Base-by-base conservation (phyloP, 2,797 vertebrate species). In the Centroberyx gerrardi region DNA sequence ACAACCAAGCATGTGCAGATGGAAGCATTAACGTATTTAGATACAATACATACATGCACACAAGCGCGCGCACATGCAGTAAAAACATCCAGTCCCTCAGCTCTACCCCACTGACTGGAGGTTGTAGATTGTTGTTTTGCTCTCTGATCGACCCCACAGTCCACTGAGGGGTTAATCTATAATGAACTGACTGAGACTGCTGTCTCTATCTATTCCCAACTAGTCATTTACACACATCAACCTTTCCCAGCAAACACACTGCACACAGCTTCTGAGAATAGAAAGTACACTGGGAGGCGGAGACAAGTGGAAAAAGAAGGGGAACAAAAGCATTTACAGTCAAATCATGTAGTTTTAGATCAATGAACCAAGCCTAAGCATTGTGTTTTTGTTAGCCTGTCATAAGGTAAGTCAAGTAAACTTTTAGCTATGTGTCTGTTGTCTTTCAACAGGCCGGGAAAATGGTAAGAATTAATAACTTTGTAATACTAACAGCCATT, bases 81-180 rank as follows among this genome's bases (percentile, higher is more conserved):
- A 44, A 54, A 60, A 72, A 51, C 44, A 67, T 42, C 8, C 59
- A 42, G 56, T 62, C 38, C 40, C 40, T 53, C 0, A 36, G 31
- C 49, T 79, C 40, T 66, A 48, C 68, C 38, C 18, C 44, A 29
- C 63, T 61, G 74, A 87, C 60, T 65, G 46, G 51, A 81, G 73
- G 51, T 55, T 72, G 66, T 3, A 68, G 68, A 80, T 82, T 81
- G 78, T 82, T 82, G 74, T 85, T 87, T 79, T 80, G 62, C 74
- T 81, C 74, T 62, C 59, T 33, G 76, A 90, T 91, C 64, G 63
- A 91, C 75, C 76, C 72, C 44, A 51, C 18, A 42, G 78, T 80
- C 76, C 72, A 82, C 74, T 53, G 64, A 84, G 77, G 83, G 88
- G 86, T 90, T 93, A 87, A 90, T 90, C 87, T 76, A 77, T 88